Percentiles rank a stretch among this genome's conserved stretches.
phyloP scores from a whole-genome alignment of 2,113 vertebrate species.

The Pitta sordida region DNA sequence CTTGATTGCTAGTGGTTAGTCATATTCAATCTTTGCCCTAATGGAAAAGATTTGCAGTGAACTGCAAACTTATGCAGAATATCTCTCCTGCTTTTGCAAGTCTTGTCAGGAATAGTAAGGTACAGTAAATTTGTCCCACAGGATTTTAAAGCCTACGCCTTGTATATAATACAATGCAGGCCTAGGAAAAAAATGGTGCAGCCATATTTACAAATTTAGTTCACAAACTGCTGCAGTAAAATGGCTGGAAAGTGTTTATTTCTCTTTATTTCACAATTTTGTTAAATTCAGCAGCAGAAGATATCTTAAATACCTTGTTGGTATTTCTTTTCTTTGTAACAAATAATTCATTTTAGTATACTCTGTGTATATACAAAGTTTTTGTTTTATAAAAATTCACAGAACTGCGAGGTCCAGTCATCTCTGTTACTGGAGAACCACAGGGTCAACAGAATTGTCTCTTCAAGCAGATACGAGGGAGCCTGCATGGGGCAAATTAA shows the following conservation, averaged over 20 bases:
- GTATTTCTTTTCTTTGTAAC: slow-evolving; percentile 89
- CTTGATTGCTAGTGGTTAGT: slow-evolving; percentile 99
- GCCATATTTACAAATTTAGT: slow-evolving; percentile 95
- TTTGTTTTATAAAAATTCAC: slow-evolving; percentile 84
- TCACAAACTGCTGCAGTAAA: slow-evolving; percentile 87
- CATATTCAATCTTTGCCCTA: slow-evolving; percentile 89
- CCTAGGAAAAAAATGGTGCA: slow-evolving; percentile 83
- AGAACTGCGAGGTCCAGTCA: slow-evolving; percentile 81
- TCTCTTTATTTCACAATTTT: slow-evolving; percentile 75
- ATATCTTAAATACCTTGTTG: slow-evolving; percentile 89
- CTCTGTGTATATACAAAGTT: slow-evolving; percentile 96
- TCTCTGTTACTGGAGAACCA: slow-evolving; percentile 73
- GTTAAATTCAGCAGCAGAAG: slow-evolving; percentile 90
- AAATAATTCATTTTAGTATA: slow-evolving; percentile 90
- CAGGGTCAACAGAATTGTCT: slow-evolving; percentile 69
- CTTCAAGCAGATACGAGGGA: slow-evolving; percentile 61
- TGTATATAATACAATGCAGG: slow-evolving; percentile 96
- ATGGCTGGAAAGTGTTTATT: slow-evolving; percentile 78
- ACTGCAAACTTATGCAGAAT: slow-evolving; percentile 83
- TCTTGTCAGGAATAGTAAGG: slow-evolving; percentile 88
- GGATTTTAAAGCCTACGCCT: slow-evolving; percentile 84
- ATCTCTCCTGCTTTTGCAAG: slow-evolving; percentile 88
- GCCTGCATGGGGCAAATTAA: slow-evolving; percentile 55
- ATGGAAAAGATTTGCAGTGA: slow-evolving; percentile 84
- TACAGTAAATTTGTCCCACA: slow-evolving; percentile 87